Conservation (phyloP, 2,888 invertebrate species). For the Xestia sexstrigata region DNA sequence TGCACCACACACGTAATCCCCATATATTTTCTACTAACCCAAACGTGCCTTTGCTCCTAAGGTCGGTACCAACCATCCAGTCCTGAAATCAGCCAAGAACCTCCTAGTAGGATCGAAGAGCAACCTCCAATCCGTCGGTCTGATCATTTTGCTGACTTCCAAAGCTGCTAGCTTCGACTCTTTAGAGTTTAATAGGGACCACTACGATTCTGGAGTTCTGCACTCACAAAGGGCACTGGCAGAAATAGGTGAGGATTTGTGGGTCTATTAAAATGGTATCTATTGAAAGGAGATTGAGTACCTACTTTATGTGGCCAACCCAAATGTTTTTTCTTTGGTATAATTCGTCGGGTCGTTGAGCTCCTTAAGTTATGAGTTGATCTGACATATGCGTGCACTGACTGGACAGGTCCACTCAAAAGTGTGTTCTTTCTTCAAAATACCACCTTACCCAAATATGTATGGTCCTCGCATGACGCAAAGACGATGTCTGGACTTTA, state of each 20-base stretch:
- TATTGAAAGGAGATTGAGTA: background rate
- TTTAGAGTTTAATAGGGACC: slow-evolving; percentile 71
- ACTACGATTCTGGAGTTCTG: slow-evolving; percentile 82
- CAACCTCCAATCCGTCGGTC: slow-evolving; percentile 85
- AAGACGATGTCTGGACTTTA: background rate
- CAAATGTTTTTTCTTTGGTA: background rate
- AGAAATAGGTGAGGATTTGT: slow-evolving; percentile 73
- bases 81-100: slow-evolving; percentile 86
- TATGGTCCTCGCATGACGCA: background rate
- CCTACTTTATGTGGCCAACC: background rate
- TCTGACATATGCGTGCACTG: background rate
- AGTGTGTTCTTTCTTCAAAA: background rate
- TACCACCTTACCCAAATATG: background rate
- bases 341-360: background rate
- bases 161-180: slow-evolving; percentile 83
- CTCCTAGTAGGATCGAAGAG: slow-evolving; percentile 86
- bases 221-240: slow-evolving; percentile 88
- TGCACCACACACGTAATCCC: background rate
- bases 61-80: slow-evolving; percentile 87
- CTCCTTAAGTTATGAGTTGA: background rate
- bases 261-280: background rate
- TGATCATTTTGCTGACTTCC: slow-evolving; percentile 83
- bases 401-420: background rate
- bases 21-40: background rate
- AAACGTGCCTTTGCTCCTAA: slow-evolving; percentile 56